phyloP scores from a whole-genome alignment of 2,113 vertebrate species.

The Eubucco bourcierii region DNA sequence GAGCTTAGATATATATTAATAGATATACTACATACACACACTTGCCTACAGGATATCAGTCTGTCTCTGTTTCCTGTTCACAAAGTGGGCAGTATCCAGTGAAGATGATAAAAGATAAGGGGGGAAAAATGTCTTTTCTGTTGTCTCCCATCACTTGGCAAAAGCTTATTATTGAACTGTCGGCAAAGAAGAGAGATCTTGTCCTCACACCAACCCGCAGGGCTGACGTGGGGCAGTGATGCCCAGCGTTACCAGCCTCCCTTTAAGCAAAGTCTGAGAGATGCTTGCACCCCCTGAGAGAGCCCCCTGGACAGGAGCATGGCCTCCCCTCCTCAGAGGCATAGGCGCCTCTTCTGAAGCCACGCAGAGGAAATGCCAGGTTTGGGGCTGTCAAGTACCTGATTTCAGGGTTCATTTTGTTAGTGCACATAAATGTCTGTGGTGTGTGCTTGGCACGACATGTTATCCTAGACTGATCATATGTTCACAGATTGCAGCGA shows the following conservation, averaged over 20 bases:
- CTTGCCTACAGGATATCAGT: not conserved
- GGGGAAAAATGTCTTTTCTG: not conserved
- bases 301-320: not conserved
- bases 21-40: not conserved
- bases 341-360: not conserved
- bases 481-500: constrained; percentile 71
- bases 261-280: not conserved
- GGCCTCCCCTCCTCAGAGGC: not conserved
- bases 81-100: not conserved
- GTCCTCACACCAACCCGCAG: not conserved
- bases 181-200: not conserved
- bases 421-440: constrained; percentile 50
- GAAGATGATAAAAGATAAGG: not conserved
- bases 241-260: not conserved
- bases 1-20: not conserved
- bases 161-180: not conserved
- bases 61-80: not conserved
- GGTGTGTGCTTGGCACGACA: constrained; percentile 63
- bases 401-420: constrained; percentile 57
- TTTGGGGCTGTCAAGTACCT: constrained; percentile 36
- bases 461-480: constrained; percentile 72
- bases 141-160: not conserved
- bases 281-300: not conserved
- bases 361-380: not conserved
- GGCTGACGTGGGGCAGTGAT: not conserved